phyloP scores from a whole-genome alignment of 2,888 invertebrate genomes.

The Gibbula magus region DNA sequence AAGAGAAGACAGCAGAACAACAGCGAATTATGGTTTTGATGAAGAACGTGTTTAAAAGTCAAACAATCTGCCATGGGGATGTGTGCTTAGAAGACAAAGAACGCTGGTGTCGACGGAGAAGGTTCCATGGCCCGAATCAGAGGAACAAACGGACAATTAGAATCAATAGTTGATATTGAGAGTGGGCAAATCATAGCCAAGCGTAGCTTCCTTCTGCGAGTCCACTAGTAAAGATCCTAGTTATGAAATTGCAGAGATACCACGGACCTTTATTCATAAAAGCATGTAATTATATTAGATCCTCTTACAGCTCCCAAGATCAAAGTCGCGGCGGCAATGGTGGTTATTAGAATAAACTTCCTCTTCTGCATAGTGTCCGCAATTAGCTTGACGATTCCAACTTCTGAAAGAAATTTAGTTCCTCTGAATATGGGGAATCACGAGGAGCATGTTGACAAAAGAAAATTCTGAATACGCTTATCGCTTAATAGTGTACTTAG shows the following conservation, averaged over 20 bases:
- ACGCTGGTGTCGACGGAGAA: no score
- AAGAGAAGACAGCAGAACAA: no score
- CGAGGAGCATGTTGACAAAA: constrained; percentile 15
- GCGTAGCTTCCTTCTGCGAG: neutral
- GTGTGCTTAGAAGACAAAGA: no score
- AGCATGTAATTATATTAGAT: constrained; percentile 12
- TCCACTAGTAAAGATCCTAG: neutral
- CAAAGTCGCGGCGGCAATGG: constrained; percentile 6
- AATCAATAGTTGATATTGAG: neutral
- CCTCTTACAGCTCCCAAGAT: neutral
- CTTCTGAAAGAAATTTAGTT: constrained; percentile 7
- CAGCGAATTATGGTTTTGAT: no score
- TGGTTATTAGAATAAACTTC: constrained; percentile 19
- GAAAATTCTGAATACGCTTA: constrained; percentile 27
- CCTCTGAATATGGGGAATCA: constrained; percentile 12
- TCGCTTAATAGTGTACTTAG: constrained; percentile 27
- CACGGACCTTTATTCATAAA: constrained; percentile 19
- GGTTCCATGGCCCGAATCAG: neutral
- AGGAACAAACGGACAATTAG: constrained; percentile 13
- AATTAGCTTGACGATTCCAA: constrained; percentile 19
- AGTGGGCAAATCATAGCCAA: neutral
- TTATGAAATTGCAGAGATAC: constrained; percentile 15
- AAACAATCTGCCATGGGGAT: no score
- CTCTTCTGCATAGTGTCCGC: neutral
- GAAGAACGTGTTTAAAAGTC: no score